phyloP scores from a whole-genome alignment of 2,797 vertebrate genomes.

The Spinus pinus region DNA sequence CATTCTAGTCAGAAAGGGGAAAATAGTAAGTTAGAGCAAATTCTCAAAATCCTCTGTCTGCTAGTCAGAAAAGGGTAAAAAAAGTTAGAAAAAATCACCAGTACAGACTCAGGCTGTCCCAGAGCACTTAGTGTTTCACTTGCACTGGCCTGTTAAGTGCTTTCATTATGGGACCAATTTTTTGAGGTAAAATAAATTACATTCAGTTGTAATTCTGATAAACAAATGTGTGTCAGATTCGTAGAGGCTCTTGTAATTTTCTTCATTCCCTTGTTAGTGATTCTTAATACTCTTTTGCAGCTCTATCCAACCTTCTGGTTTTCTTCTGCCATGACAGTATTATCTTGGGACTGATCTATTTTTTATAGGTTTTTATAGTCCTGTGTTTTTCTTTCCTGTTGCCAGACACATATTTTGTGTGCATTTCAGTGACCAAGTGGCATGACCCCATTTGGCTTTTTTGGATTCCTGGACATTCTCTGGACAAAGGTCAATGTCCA shows the following conservation, averaged over 20 bases:
- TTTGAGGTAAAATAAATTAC: neutral
- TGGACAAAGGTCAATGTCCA: slow-evolving; percentile 55
- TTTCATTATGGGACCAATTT: neutral
- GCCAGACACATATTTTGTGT: neutral
- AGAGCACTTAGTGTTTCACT: neutral
- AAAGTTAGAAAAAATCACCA: neutral
- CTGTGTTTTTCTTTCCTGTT: neutral
- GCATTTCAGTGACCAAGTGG: neutral
- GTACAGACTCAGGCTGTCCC: neutral
- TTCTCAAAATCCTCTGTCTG: neutral
- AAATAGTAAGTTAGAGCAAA: neutral
- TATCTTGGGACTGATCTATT: neutral
- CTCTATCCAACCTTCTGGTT: neutral
- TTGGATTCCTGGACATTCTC: neutral
- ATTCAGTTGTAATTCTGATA: neutral
- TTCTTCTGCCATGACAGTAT: neutral
- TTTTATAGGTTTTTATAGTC: neutral
- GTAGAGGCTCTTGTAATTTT: neutral
- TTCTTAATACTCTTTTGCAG: neutral
- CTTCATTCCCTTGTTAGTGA: neutral
- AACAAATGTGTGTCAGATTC: neutral
- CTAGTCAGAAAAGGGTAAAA: neutral
- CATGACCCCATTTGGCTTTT: neutral
- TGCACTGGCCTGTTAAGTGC: neutral
- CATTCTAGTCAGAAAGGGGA: neutral